A percentile compares a stretch with the other conserved stretches of the same genome.
Evolutionary conservation across 2,113 vertebrate genomes (phyloP).

Genomic region (Brevimyrus niger): DNA sequence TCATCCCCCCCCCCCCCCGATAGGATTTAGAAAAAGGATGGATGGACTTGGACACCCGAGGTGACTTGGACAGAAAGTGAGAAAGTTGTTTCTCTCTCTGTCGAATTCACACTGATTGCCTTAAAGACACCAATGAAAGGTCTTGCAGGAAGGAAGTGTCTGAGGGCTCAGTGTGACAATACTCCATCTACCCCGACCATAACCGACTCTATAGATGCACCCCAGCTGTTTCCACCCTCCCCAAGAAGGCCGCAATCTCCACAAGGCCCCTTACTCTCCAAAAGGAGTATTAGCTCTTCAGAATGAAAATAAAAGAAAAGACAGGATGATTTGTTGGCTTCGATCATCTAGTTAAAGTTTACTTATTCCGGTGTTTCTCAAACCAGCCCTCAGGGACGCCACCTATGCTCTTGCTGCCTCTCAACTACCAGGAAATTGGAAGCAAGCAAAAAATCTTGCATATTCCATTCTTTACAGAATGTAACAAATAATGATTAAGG

Average conservation of each 20-base stretch:
- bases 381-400: neutral
- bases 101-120: neutral
- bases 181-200: neutral
- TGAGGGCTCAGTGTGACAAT: slow-evolving; percentile 22
- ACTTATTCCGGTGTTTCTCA: neutral
- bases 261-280: neutral
- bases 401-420: neutral
- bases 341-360: neutral
- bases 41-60: neutral
- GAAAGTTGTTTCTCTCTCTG: neutral
- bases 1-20: no score
- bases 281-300: no score
- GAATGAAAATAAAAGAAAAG: neutral
- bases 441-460: neutral
- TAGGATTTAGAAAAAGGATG: no score
- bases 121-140: neutral
- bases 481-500: neutral
- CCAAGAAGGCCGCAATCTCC: neutral
- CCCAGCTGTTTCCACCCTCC: slow-evolving; percentile 10
- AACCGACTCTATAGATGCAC: slow-evolving; percentile 5
- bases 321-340: neutral
- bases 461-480: neutral
- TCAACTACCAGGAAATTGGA: neutral
- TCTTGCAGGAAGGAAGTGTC: slow-evolving; percentile 25
- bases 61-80: neutral